Percentiles rank a stretch among this genome's conserved stretches.
Evolutionary conservation across 2,888 invertebrate genomes (phyloP).

Genomic region (Portevinia maculata): DNA sequence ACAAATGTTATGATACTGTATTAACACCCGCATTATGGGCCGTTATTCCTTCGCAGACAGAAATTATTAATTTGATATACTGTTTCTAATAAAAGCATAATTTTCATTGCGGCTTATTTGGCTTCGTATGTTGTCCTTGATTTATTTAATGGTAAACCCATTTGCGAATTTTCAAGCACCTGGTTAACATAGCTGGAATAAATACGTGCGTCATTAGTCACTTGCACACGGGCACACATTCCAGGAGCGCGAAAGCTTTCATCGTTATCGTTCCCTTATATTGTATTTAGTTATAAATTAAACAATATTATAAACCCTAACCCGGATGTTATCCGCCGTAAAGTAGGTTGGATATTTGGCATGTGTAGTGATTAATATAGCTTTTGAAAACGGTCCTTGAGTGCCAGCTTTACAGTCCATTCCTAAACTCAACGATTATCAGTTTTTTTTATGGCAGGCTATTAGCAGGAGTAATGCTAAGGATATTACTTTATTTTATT

Average conservation of each 20-base stretch:
- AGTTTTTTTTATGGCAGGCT: too few species aligned
- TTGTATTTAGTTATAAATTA: slow-evolving; percentile 4
- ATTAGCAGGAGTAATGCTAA: too few species aligned
- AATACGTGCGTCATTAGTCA: slow-evolving; percentile 37
- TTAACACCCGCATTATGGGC: background rate
- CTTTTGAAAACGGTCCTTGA: background rate
- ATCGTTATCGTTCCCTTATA: slow-evolving; percentile 3
- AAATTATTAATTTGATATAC: slow-evolving; percentile 39
- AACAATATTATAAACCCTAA: slow-evolving; percentile 36
- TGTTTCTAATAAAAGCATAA: background rate
- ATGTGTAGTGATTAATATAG: slow-evolving; percentile 1
- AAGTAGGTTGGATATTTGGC: background rate
- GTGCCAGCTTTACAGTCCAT: background rate
- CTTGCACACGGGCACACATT: slow-evolving; percentile 34
- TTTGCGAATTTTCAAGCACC: slow-evolving; percentile 15
- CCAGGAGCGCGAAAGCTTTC: slow-evolving; percentile 7
- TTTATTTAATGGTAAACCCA: slow-evolving; percentile 10
- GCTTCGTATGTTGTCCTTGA: slow-evolving; percentile 8
- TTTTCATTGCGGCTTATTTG: slow-evolving; percentile 13
- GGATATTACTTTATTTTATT: too few species aligned
- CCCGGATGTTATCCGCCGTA: background rate
- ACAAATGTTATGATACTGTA: background rate
- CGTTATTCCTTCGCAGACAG: slow-evolving; percentile 4
- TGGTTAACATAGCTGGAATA: slow-evolving; percentile 34
- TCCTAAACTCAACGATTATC: background rate